These are phyloP conservation scores for Syngnathus floridae DNA, from an alignment of 2,113 vertebrate genomes.

Conservation along the genomic window DNA sequence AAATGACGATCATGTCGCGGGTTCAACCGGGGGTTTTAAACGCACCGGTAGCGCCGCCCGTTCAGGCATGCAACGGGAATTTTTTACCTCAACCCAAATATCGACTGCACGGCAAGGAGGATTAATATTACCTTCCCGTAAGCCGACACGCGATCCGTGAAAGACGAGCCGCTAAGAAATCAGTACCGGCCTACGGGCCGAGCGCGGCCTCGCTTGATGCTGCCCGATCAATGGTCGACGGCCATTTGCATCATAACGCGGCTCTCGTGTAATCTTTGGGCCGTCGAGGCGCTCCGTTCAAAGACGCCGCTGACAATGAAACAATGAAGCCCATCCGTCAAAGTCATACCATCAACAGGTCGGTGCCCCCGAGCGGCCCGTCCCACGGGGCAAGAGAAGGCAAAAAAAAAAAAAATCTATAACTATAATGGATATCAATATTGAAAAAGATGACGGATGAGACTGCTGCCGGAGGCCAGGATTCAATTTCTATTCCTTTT, in stretches of 20 bases:
- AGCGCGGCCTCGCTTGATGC: conserved; percentile 49
- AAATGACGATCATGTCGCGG: too few relatives aligned
- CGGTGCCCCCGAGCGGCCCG: conserved; percentile 49
- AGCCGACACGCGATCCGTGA: conserved; percentile 53
- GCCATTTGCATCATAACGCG: conserved; percentile 19
- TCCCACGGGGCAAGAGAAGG: conserved; percentile 44
- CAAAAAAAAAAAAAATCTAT: conserved; percentile 45
- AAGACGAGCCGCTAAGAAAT: conserved; percentile 62
- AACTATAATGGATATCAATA: conserved; percentile 65
- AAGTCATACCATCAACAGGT: conserved; percentile 52
- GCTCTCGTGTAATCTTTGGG: conserved; percentile 35
- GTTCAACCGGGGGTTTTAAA: too few relatives aligned
- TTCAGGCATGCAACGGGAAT: too few relatives aligned
- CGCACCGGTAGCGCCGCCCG: too few relatives aligned
- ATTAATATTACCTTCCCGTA: conserved; percentile 46
- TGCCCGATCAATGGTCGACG: conserved; percentile 31
- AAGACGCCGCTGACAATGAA: conserved; percentile 55
- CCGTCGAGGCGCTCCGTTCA: conserved; percentile 40
- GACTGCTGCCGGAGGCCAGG: conserved; percentile 44
- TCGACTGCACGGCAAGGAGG: too few relatives aligned
- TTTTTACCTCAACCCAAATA: too few relatives aligned
- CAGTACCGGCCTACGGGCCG: conserved; percentile 45
- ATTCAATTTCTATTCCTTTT: conserved; percentile 62
- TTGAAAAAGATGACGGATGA: conserved; percentile 67
- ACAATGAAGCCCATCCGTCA: conserved; percentile 57